Base-by-base conservation (phyloP, 2,888 invertebrate genomes). In the Zygogramma bicolorata region DNA sequence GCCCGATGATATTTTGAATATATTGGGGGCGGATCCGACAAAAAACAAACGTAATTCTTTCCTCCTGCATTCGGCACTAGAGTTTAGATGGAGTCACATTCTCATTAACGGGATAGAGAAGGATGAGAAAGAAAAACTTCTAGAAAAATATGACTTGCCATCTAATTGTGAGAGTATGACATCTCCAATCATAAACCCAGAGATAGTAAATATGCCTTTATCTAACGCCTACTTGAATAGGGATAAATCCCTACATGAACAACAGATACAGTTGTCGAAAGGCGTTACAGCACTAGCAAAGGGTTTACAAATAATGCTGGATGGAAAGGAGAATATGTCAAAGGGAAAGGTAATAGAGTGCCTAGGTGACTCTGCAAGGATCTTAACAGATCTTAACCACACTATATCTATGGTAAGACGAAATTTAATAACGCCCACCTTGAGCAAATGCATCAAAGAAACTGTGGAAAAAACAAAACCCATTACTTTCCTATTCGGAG, bases 401-500 rank as follows among this genome's bases (percentile, higher is more conserved):
- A 61, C 65, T 15, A 59, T 65, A 8, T 71, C 71, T 8, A 46
- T 42, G 25, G 25, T 57, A 18, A 46, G 71, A 15, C 62, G 31
- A 27, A 40, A 49, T 38, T 58, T 67, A 18, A 31, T 67, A 27
- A 31, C 25, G 15, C 71, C 67, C 15, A 31, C 22, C 3, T 8
- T 67, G 15, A 62, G 65, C 20, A 65, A 71, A 65, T n/a, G 34
- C 5, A 40, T 68, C n/a, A 74, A 71, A 46, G 69, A 65, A 2
- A 13, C 61, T 13, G 62, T 58, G 8, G 65, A 70, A 13, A 61
- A 63, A 5, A 49, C 58, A 10, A 29, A 15, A 4, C 69, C 71
- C 3, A 42, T 8, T 1, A 61, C 69, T 25, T 70, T 67, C 22
- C 49, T 72, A 13, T 75, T 70, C 27, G 75, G 70, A 2, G 10